These are phyloP conservation scores for Nymphicus hollandicus DNA, from an alignment of 2,113 vertebrate genomes.

Conservation along the genomic window DNA sequence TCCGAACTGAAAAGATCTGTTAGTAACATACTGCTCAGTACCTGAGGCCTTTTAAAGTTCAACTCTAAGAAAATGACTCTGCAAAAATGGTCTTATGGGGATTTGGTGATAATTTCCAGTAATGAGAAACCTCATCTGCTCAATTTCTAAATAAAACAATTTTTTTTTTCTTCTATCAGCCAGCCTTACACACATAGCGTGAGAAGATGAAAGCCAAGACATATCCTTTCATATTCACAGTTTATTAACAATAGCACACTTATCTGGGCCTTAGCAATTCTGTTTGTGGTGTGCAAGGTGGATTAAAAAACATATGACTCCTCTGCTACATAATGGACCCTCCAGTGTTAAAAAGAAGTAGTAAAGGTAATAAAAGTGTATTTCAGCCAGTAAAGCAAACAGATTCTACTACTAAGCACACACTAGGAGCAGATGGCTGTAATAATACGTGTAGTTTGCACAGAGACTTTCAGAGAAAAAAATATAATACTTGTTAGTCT, in stretches of 20 bases:
- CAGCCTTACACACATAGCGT: neutral
- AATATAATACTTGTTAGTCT: neutral
- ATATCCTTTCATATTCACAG: neutral
- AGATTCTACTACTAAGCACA: neutral
- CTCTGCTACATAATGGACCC: neutral
- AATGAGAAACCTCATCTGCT: neutral
- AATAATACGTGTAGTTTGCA: neutral
- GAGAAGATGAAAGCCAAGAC: neutral
- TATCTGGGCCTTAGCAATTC: neutral
- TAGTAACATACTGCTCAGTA: neutral
- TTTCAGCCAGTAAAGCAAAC: conserved; percentile 29
- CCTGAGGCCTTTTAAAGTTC: neutral
- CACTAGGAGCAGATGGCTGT: neutral
- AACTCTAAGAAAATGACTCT: neutral
- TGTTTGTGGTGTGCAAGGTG: neutral
- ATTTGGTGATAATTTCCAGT: neutral
- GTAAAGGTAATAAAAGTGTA: conserved; percentile 29
- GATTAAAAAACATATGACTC: neutral
- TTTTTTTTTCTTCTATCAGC: neutral
- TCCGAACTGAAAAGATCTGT: neutral
- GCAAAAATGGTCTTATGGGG: neutral
- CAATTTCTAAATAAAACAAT: neutral
- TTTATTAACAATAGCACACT: neutral
- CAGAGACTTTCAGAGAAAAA: neutral
- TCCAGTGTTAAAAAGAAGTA: neutral